phyloP scores from a whole-genome alignment of 2,888 invertebrate genomes.

The Drosophila atripex region DNA sequence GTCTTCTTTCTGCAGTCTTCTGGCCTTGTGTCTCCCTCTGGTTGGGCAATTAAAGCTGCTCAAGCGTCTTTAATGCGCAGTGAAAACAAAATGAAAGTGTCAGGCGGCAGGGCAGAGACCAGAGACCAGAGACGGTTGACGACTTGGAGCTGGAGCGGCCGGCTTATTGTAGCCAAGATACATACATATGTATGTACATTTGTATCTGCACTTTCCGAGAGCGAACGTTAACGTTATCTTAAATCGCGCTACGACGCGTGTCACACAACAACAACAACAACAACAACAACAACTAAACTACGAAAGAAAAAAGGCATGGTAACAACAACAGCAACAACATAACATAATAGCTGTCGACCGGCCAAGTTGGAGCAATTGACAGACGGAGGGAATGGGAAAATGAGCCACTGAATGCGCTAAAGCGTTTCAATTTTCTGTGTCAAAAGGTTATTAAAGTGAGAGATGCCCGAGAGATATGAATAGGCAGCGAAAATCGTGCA shows the following conservation, averaged over 20 bases:
- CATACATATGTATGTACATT: too few species aligned
- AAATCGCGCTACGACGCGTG: conserved; percentile 61
- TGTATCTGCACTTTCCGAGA: conserved; percentile 36
- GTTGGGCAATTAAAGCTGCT: conserved; percentile 72
- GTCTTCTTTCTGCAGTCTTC: conserved; percentile 50
- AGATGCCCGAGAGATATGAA: conserved; percentile 55
- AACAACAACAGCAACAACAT: conserved; percentile 27
- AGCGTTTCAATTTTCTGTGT: conserved; percentile 72
- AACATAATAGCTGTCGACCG: conserved; percentile 21
- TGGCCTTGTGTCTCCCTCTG: conserved; percentile 44
- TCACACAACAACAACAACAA: conserved; percentile 40
- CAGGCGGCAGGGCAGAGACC: conserved; percentile 36
- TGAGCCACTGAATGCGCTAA: conserved; percentile 54
- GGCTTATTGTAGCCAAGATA: conserved; percentile 30
- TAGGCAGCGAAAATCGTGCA: conserved; percentile 18
- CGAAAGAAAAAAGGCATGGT: background rate
- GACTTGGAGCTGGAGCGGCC: conserved; percentile 37
- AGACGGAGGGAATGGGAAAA: conserved; percentile 17
- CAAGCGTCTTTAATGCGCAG: conserved; percentile 76
- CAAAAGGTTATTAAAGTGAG: conserved; percentile 74
- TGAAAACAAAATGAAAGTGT: conserved; percentile 77
- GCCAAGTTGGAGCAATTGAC: conserved; percentile 20
- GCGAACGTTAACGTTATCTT: conserved; percentile 50
- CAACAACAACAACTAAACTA: too few species aligned
- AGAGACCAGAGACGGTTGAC: conserved; percentile 22